Evolutionary conservation across 2,888 invertebrate species (phyloP).

Genomic region (Pachliopta kotzebuea): DNA sequence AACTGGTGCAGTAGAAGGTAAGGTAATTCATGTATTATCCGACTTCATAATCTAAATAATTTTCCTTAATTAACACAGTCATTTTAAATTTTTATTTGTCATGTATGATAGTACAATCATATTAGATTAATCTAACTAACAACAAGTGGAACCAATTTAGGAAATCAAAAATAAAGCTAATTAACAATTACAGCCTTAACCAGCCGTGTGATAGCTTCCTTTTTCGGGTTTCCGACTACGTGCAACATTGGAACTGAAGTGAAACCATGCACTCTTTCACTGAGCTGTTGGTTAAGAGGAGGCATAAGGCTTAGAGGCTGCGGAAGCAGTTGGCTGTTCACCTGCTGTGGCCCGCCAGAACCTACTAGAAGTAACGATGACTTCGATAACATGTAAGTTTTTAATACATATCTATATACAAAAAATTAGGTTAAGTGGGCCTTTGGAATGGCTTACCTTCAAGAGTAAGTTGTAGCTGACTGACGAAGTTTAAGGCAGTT

Average conservation of each 20-base stretch:
- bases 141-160: not conserved
- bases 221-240: slow-evolving; percentile 80
- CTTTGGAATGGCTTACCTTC: not conserved
- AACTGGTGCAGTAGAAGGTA: slow-evolving; percentile 52
- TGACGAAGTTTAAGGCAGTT: not conserved
- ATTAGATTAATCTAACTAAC: no score
- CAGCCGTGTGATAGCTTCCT: slow-evolving; percentile 75
- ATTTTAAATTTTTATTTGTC: not conserved
- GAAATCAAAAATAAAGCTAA: not conserved
- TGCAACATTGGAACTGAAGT: slow-evolving; percentile 80
- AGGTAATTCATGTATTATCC: slow-evolving; percentile 23
- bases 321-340: slow-evolving; percentile 85
- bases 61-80: not conserved
- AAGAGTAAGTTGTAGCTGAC: not conserved
- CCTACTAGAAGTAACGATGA: slow-evolving; percentile 40
- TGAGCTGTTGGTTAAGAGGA: slow-evolving; percentile 88
- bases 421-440: no score
- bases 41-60: not conserved
- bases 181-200: slow-evolving; percentile 54
- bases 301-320: slow-evolving; percentile 84
- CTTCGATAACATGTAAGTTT: slow-evolving; percentile 55
- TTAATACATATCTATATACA: not conserved
- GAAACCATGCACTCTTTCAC: slow-evolving; percentile 84
- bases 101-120: not conserved
- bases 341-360: slow-evolving; percentile 80